phyloP scores from a whole-genome alignment of 2,113 vertebrate species.

The Muntiacus muntjak region DNA sequence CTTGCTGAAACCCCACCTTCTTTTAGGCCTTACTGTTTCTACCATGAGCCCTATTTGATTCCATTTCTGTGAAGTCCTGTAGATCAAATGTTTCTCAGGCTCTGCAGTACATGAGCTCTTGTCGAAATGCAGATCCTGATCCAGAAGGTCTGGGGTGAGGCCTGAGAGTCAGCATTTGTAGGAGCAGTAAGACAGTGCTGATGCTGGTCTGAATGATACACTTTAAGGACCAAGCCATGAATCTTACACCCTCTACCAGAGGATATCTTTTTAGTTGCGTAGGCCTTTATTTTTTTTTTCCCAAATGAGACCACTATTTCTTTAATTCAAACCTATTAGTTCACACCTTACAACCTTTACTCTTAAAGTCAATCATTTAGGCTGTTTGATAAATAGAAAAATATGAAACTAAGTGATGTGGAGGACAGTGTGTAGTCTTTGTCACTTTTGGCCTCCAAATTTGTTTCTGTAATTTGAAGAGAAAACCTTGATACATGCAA shows the following conservation, averaged over 20 bases:
- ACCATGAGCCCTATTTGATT: fast-evolving
- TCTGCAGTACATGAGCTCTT: too few relatives aligned
- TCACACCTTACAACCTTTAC: neutral
- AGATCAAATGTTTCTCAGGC: neutral
- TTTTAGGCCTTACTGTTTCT: neutral
- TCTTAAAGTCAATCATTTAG: neutral
- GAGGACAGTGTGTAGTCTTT: neutral
- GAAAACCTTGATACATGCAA: neutral
- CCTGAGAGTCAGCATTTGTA: neutral
- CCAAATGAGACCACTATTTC: neutral
- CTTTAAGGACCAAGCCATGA: neutral
- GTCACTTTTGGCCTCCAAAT: neutral
- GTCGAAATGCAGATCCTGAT: neutral
- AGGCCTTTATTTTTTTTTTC: neutral
- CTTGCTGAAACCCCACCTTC: neutral
- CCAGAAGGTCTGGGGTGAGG: neutral
- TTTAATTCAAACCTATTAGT: neutral
- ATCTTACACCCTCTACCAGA: neutral
- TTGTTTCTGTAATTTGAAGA: constrained; percentile 30
- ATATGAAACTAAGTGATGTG: neutral
- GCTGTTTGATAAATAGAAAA: neutral
- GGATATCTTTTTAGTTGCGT: neutral
- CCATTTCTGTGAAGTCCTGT: neutral
- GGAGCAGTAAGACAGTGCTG: fast-evolving
- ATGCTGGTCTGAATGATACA: neutral